Percentiles rank a stretch among this genome's conserved stretches.
Conservation (phyloP, 1,140 invertebrate species). For the Steinernema khuongi region DNA sequence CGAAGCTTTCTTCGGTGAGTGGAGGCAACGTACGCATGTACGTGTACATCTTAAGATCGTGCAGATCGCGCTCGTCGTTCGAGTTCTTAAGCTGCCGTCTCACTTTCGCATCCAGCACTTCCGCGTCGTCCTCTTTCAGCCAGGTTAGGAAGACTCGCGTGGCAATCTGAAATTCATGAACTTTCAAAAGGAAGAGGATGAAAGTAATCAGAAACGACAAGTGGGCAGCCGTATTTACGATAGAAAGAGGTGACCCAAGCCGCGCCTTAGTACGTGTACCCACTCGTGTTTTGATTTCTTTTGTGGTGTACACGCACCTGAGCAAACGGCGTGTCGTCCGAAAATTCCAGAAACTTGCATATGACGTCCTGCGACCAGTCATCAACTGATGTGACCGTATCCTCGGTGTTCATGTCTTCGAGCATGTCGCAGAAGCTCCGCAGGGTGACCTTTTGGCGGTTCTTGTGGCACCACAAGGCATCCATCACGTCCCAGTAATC, state of each 20-base stretch:
- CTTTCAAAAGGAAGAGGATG: not conserved
- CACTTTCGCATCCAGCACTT: not conserved
- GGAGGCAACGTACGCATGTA: not conserved
- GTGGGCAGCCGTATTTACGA: not conserved
- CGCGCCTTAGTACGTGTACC: conserved; percentile 11
- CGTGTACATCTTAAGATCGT: conserved; percentile 1
- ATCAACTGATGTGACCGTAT: not conserved
- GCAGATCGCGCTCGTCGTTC: not conserved
- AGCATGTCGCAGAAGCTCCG: not conserved
- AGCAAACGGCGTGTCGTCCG: conserved; percentile 16
- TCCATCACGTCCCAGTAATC: conserved; percentile 9
- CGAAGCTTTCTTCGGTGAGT: not conserved
- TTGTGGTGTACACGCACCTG: conserved; percentile 14
- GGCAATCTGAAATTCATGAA: not conserved
- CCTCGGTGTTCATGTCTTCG: conserved; percentile 9
- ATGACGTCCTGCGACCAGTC: not conserved
- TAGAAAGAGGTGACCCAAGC: not conserved
- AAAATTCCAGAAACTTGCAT: conserved; percentile 12
- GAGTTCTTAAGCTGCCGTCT: not conserved
- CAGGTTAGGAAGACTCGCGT: not conserved
- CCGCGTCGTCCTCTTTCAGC: not conserved
- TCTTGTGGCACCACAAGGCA: not conserved
- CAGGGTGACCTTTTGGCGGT: not conserved
- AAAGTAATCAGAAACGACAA: not conserved
- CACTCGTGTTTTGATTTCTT: not conserved